Evolutionary conservation across 2,113 vertebrate species (phyloP).

Genomic region (Ploceus nigricollis): DNA sequence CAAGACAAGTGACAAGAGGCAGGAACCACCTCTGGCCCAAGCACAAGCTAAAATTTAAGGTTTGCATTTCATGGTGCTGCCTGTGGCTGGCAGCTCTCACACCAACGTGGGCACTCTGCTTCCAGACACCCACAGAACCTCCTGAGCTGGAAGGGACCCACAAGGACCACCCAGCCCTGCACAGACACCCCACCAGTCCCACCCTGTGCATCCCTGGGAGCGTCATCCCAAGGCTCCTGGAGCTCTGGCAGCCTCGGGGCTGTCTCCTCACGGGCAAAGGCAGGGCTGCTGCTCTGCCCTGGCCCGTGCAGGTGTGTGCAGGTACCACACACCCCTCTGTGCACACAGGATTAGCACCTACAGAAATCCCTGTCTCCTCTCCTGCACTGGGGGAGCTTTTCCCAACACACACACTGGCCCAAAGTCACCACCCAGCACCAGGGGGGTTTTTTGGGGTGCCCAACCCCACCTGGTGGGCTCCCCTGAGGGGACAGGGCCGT

Average conservation of each 20-base stretch:
- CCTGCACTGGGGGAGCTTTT: not conserved
- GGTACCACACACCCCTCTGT: not conserved
- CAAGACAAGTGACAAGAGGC: not conserved
- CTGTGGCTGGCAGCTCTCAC: not conserved
- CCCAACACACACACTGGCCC: accelerated
- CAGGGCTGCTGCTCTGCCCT: too few species aligned
- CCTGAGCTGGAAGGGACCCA: not conserved
- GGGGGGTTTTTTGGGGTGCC: not conserved
- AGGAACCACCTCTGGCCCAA: not conserved
- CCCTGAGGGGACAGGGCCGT: accelerated
- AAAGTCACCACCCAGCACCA: accelerated
- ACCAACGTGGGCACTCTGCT: accelerated
- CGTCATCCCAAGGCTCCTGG: accelerated
- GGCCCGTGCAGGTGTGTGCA: not conserved
- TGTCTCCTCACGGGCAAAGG: not conserved
- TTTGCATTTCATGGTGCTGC: accelerated
- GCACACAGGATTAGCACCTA: not conserved
- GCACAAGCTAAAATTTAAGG: not conserved
- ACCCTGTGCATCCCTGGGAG: not conserved
- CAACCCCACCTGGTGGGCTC: accelerated
- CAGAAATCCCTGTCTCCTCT: not conserved
- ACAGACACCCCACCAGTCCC: not conserved
- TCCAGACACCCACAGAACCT: not conserved
- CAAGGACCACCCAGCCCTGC: not conserved
- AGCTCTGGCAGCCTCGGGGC: not conserved